Evolutionary conservation across 2,113 vertebrate genomes (phyloP), one percentile per base, ranked within the genome.

Genomic region (Columba janthina): DNA sequence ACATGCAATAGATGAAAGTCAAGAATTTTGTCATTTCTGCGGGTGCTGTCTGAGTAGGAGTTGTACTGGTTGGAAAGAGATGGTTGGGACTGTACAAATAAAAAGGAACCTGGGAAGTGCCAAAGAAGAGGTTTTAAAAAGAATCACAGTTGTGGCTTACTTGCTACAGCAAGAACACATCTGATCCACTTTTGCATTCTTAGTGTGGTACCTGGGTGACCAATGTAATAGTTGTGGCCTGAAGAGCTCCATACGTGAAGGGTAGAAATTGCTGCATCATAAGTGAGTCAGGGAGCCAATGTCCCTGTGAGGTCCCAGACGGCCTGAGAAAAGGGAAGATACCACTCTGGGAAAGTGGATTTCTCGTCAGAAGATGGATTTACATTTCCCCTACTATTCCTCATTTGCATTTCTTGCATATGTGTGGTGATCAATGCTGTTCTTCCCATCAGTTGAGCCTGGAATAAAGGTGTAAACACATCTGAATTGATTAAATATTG

Each of bases 351-450:
- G 32, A 71, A 93, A 85, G 40, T 14, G 34, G n/a, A 2, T 6
- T 85, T 67, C 32, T 19, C 84, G 24, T 46, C 0, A 0, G 25
- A 87, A 80, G 53, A 29, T 2, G 1, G 46, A 51, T 36, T 28
- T 66, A 66, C 40, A 5, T 90, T 74, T 77, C 10, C 13, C 11
- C 19, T 56, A 3, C 16, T 54, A n/a, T 40, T 5, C 6, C 18
- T 88, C 12, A 16, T 73, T 66, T 20, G 5, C 19, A 26, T 61
- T 80, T 86, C 56, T 66, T 89, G 72, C 8, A 5, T 57, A 26
- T 54, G 21, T 1, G 0, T 58, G n/a, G 22, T 4, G 6, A 16
- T 77, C 36, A 67, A 0, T 71, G 44, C 46, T 82, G 28, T 69
- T 88, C 77, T 91, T 34, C 24, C 26, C 5, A 20, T 64, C 53